Conservation (phyloP, 2,113 vertebrate genomes). For the Proterorhinus semilunaris region DNA sequence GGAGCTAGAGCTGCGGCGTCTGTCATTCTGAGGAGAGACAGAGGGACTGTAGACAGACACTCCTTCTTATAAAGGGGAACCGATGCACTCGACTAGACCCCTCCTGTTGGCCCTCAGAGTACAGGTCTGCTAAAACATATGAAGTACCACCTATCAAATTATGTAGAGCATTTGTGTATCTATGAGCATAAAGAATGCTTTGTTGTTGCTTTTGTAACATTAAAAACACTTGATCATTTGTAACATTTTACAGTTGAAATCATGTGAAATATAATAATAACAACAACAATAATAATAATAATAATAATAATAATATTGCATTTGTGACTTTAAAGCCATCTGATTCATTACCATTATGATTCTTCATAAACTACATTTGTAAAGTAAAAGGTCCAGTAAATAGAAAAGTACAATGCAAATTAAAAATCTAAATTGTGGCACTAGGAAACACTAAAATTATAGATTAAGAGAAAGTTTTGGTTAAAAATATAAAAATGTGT, state of each 20-base stretch:
- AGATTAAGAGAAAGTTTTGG: neutral
- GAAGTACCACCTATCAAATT: neutral
- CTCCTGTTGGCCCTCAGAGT: conserved; percentile 44
- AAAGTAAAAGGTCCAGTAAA: too few relatives aligned
- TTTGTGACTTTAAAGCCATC: too few relatives aligned
- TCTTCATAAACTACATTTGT: too few relatives aligned
- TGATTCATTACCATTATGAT: too few relatives aligned
- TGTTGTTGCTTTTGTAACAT: conserved; percentile 4
- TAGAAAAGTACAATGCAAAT: too few relatives aligned
- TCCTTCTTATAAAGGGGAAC: conserved; percentile 75
- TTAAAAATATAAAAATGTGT: neutral
- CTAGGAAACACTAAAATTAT: neutral
- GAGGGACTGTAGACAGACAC: conserved; percentile 42
- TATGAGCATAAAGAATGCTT: too few relatives aligned
- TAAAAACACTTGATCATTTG: too few relatives aligned
- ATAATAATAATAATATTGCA: too few relatives aligned
- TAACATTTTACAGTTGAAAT: too few relatives aligned
- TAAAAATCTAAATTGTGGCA: too few relatives aligned
- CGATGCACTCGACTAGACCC: conserved; percentile 38
- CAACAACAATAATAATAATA: neutral
- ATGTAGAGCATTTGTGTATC: too few relatives aligned
- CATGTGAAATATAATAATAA: too few relatives aligned
- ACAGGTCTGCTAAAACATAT: conserved; percentile 24
- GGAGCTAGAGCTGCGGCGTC: conserved; percentile 18
- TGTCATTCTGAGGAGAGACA: conserved; percentile 45